These are phyloP conservation scores for Jaculus jaculus DNA, from an alignment of 2,113 vertebrate genomes.

Conservation along the genomic window DNA sequence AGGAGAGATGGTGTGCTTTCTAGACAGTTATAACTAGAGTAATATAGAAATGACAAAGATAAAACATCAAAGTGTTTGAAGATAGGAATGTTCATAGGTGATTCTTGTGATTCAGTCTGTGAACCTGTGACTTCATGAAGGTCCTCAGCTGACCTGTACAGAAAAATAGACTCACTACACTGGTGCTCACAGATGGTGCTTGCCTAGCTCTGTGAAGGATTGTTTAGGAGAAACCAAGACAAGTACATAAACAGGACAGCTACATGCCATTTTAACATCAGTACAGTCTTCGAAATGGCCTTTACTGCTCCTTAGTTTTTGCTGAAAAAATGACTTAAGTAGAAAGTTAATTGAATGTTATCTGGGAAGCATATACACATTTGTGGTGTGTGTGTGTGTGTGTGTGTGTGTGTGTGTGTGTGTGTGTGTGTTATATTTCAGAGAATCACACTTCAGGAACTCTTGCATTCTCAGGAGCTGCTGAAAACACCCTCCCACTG, in stretches of 20 bases:
- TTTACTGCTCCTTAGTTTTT: slow-evolving; percentile 49
- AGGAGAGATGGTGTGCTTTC: background rate
- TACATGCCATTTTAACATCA: slow-evolving; percentile 60
- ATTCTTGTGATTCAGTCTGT: background rate
- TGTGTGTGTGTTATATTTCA: background rate
- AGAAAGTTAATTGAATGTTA: slow-evolving; percentile 51
- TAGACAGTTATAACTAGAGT: background rate
- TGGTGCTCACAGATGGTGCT: background rate
- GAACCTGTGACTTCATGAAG: too few species aligned
- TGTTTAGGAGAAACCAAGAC: slow-evolving; percentile 35
- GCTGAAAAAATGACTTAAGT: slow-evolving; percentile 52
- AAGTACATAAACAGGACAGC: slow-evolving; percentile 3
- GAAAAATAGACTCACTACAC: background rate
- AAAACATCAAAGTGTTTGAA: background rate
- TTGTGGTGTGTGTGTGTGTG: background rate
- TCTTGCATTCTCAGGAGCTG: background rate
- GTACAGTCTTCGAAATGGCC: slow-evolving; percentile 44
- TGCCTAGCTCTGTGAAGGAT: background rate
- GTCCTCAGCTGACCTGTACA: background rate
- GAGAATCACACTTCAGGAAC: slow-evolving; percentile 41
- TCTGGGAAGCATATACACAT: background rate
- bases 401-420: background rate
- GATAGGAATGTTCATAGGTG: background rate
- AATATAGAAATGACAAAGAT: slow-evolving; percentile 13
- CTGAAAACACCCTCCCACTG: slow-evolving; percentile 42